Conservation (phyloP, 2,888 invertebrate species). For the Acanthacorydalis orientalis region DNA sequence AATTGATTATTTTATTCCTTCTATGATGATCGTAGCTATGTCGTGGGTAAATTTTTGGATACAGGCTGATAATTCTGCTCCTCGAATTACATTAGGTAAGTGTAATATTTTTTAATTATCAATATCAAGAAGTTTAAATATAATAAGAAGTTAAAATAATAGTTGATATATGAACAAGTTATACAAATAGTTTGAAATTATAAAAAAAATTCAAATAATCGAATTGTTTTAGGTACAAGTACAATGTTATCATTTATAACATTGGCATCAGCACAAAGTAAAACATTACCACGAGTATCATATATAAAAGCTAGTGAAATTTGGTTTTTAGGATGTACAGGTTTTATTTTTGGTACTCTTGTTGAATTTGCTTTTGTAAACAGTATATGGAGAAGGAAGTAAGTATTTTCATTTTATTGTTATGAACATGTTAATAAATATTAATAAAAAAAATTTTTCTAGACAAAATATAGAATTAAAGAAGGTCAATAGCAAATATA, state of each 20-base stretch:
- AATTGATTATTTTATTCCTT: constrained; percentile 78
- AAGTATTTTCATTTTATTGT: constrained; percentile 18
- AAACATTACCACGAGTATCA: constrained; percentile 73
- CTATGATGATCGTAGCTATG: constrained; percentile 69
- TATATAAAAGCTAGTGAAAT: constrained; percentile 82
- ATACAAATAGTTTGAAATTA: not conserved
- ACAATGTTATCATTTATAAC: constrained; percentile 81
- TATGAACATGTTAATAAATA: not conserved
- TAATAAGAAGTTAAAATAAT: no score
- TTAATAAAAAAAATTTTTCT: not conserved
- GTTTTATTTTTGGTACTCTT: constrained; percentile 70
- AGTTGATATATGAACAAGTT: not conserved
- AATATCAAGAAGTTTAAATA: not conserved
- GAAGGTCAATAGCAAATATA: constrained; percentile 67
- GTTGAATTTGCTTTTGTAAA: constrained; percentile 82
- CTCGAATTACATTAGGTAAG: constrained; percentile 61
- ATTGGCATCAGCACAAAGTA: constrained; percentile 67
- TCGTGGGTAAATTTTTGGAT: constrained; percentile 86
- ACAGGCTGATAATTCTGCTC: constrained; percentile 71
- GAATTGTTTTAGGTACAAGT: constrained; percentile 46
- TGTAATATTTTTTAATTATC: not conserved
- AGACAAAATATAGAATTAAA: constrained; percentile 44
- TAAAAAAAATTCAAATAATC: not conserved
- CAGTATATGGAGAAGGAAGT: constrained; percentile 74
- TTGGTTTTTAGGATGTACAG: constrained; percentile 74